Conservation (phyloP, 2,888 invertebrate species). For the Drosophila bunnanda region DNA sequence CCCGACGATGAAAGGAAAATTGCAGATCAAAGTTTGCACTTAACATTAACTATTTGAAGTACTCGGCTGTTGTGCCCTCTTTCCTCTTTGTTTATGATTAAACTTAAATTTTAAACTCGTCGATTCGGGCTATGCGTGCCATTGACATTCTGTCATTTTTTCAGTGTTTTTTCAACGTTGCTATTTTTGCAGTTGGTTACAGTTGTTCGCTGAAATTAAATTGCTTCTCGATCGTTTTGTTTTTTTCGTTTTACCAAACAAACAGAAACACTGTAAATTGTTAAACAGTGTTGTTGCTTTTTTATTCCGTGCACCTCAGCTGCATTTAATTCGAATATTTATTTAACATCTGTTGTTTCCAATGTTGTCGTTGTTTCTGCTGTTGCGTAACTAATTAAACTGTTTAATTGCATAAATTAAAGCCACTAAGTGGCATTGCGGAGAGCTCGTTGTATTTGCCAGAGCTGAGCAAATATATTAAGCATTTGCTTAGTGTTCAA, state of each 20-base stretch:
- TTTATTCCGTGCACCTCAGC: conserved; percentile 27
- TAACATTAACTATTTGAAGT: conserved; percentile 13
- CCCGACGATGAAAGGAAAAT: conserved; percentile 30
- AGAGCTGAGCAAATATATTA: conserved; percentile 43
- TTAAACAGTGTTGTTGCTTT: conserved; percentile 21
- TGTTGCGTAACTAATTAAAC: conserved; percentile 63
- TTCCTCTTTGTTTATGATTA: conserved; percentile 8
- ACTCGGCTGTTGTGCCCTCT: neutral
- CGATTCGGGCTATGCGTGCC: neutral
- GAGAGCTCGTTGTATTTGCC: conserved; percentile 20
- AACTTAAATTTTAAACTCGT: conserved; percentile 5
- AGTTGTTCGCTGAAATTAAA: conserved; percentile 30
- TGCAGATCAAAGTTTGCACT: conserved; percentile 36
- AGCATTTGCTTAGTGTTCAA: conserved; percentile 7
- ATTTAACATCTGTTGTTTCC: conserved; percentile 58
- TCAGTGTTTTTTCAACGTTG: neutral
- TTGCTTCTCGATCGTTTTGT: conserved; percentile 29
- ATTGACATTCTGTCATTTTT: neutral
- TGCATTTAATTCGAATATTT: conserved; percentile 51
- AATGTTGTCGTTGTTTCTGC: conserved; percentile 22
- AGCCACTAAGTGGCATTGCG: conserved; percentile 28
- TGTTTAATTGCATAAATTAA: conserved; percentile 66
- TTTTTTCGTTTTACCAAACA: conserved; percentile 40
- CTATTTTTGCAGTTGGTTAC: conserved; percentile 14
- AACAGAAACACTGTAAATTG: conserved; percentile 40